Conservation (phyloP, 2,888 invertebrate species). For the Dryocosmus kuriphilus region DNA sequence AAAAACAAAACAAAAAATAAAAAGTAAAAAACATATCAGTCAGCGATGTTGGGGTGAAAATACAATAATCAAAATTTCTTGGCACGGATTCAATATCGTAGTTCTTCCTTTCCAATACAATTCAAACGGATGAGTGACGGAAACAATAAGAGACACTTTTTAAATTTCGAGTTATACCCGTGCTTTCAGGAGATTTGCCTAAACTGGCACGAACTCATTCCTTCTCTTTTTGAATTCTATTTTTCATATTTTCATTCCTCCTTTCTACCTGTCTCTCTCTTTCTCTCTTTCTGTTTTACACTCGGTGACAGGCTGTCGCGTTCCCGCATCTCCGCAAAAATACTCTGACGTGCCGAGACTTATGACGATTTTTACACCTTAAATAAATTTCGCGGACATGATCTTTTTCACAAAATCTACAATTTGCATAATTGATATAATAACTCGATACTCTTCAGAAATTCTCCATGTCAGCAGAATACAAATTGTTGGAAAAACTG, state of each 20-base stretch:
- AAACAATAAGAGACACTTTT: slow-evolving; percentile 16
- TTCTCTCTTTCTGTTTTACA: slow-evolving; percentile 3
- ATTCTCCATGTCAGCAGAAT: slow-evolving; percentile 43
- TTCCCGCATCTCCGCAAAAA: slow-evolving; percentile 52
- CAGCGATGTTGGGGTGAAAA: not conserved
- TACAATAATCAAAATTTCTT: slow-evolving; percentile 23
- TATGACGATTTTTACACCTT: slow-evolving; percentile 58
- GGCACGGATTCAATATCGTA: not conserved
- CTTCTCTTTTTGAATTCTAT: slow-evolving; percentile 16
- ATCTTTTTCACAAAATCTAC: slow-evolving; percentile 63
- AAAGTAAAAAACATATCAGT: too few species aligned
- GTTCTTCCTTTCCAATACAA: not conserved
- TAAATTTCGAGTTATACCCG: slow-evolving; percentile 11
- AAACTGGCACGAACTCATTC: slow-evolving; percentile 32
- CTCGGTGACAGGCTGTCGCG: slow-evolving; percentile 27
- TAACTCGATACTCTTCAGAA: slow-evolving; percentile 57
- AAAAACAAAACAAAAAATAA: too few species aligned
- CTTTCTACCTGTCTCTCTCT: slow-evolving; percentile 17
- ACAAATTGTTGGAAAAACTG: slow-evolving; percentile 26
- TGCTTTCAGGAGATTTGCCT: slow-evolving; percentile 31
- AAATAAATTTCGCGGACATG: slow-evolving; percentile 68
- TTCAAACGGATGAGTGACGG: slow-evolving; percentile 14
- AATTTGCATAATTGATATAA: slow-evolving; percentile 69
- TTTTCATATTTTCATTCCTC: slow-evolving; percentile 23
- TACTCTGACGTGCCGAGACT: slow-evolving; percentile 69